Percentiles rank a stretch among this genome's conserved stretches.
phyloP scores from a whole-genome alignment of 1,140 invertebrate species.

The Sitobion miscanthi region DNA sequence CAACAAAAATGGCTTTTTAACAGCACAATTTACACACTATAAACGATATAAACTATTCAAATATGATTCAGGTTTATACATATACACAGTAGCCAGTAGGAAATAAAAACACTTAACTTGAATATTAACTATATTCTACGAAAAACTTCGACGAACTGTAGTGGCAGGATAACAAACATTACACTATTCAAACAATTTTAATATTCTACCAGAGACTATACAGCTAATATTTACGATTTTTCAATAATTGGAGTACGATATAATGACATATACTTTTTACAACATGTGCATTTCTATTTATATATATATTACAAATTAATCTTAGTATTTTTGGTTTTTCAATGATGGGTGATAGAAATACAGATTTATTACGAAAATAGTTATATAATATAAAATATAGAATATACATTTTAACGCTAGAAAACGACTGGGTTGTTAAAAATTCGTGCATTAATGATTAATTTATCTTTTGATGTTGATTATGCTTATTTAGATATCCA shows the following conservation, averaged over 20 bases:
- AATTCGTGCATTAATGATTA: neutral
- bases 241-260: conserved; percentile 16
- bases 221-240: conserved; percentile 40
- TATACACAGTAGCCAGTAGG: neutral
- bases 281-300: conserved; percentile 41
- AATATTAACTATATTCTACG: neutral
- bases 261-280: conserved; percentile 22
- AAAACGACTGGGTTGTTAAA: neutral
- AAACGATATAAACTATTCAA: neutral
- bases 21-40: neutral
- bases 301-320: conserved; percentile 24
- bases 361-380: neutral
- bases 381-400: too few relatives aligned
- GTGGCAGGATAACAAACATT: neutral
- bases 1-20: neutral
- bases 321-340: neutral
- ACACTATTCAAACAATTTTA: neutral
- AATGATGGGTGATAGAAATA: neutral
- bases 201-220: conserved; percentile 38
- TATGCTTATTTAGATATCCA: neutral
- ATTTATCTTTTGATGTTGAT: neutral
- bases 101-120: neutral
- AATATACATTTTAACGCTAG: neutral
- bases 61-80: neutral
- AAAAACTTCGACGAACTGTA: neutral